phyloP scores from a whole-genome alignment of 2,888 invertebrate species.

The Bruchidius siliquastri region DNA sequence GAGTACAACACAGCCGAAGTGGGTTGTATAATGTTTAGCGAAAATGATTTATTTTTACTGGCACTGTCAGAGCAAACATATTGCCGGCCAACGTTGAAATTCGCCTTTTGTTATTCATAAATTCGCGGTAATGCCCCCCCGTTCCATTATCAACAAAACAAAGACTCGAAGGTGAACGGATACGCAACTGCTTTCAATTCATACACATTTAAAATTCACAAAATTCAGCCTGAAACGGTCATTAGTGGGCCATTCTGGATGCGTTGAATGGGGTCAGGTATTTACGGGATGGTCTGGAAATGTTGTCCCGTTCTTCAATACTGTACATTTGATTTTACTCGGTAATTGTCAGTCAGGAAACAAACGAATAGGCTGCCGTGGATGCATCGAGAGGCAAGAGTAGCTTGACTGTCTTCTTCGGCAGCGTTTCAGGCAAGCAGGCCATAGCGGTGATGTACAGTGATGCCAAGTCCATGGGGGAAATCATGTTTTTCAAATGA shows the following conservation, averaged over 20 bases:
- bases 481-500: too few species aligned
- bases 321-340: too few species aligned
- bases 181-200: not conserved
- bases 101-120: not conserved
- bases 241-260: not conserved
- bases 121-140: not conserved
- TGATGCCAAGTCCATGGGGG: too few species aligned
- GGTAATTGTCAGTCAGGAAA: too few species aligned
- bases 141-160: not conserved
- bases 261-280: too few species aligned
- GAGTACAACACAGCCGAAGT: not conserved
- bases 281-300: too few species aligned
- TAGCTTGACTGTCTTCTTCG: too few species aligned
- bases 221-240: not conserved
- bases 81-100: not conserved
- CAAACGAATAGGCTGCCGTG: too few species aligned
- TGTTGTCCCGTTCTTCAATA: too few species aligned
- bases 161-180: not conserved
- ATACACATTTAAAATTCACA: not conserved
- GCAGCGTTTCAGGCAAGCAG: too few species aligned
- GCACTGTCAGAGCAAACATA: not conserved
- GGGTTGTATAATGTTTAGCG: not conserved
- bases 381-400: too few species aligned
- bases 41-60: not conserved
- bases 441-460: too few species aligned